Conservation (phyloP, 2,797 vertebrate species). For the Argya squamiceps region DNA sequence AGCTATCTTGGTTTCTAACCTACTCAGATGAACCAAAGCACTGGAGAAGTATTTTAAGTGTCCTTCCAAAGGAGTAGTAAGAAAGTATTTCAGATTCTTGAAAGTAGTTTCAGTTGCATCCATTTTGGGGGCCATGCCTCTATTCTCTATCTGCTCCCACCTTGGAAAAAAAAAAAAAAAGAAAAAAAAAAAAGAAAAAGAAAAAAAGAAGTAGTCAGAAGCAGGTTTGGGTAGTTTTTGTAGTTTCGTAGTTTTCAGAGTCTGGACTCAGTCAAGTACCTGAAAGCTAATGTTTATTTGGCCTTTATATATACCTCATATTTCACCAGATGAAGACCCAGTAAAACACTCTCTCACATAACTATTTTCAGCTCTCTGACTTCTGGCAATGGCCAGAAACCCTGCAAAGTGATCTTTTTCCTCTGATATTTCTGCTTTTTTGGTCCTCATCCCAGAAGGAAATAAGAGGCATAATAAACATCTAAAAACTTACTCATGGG, state of each 20-base stretch:
- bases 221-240: background rate
- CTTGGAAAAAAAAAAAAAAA: background rate
- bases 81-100: background rate
- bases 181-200: background rate
- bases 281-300: background rate
- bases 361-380: background rate
- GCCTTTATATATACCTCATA: background rate
- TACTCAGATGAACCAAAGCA: background rate
- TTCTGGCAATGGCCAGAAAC: background rate
- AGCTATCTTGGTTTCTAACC: background rate
- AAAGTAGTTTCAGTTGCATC: background rate
- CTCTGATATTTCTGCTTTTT: background rate
- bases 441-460: background rate
- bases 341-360: background rate
- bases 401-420: background rate
- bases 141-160: background rate
- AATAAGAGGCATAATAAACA: background rate
- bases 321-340: background rate
- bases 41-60: background rate
- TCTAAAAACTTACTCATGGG: background rate
- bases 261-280: background rate
- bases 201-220: background rate
- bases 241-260: background rate
- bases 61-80: background rate
- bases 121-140: background rate